Evolutionary conservation across 1,140 invertebrate genomes (phyloP), one percentile per base, ranked within the genome.

Genomic region (Argopecten irradians): DNA sequence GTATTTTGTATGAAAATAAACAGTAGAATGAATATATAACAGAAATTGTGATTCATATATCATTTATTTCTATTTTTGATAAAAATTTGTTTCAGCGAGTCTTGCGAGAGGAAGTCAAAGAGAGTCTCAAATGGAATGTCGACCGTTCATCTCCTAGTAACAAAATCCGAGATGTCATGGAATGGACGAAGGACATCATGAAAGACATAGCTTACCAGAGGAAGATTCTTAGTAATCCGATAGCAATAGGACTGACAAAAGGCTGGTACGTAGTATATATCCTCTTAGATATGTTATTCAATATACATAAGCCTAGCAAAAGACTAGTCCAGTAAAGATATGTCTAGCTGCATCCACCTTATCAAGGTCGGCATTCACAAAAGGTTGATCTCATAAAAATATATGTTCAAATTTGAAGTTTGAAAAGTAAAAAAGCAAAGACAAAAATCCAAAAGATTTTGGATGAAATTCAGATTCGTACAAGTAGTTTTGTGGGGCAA

Each of bases 91-190:
- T 91, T 16, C 85, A 95, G 95, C 89, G 93, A 39, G 95, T 95
- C n/a, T 84, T 96, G 11, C 88, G 95, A 28, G 95, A 96, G 85
- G 95, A 95, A 55, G 94, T 96, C 5, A 95, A 95, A 86, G 95
- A 96, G 86, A 95, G 94, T 88, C 86, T 96, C 35, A 95, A 95
- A 88, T 96, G 94, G 94, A 93, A 94, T 39, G 95, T 96, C 11
- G 95, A 96, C 89, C 89, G 95, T 41, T 95, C 95, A 34, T 95
- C 95, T 13, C 95, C 95, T 28, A 95, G 95, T 91, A 96, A 95
- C 92, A 96, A 96, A 89, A 94, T 96, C 32, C 91, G 94, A 13
- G 95, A 95, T 85, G 89, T 96, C n/a, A 95, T 96, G 94, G 94
- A 91, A 34, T 96, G 95, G 95, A 94, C 95, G 1, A 95, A 94